Evolutionary conservation across 2,113 vertebrate genomes (phyloP), one percentile per base, ranked within the genome.

Genomic region (Oenanthe melanoleuca): DNA sequence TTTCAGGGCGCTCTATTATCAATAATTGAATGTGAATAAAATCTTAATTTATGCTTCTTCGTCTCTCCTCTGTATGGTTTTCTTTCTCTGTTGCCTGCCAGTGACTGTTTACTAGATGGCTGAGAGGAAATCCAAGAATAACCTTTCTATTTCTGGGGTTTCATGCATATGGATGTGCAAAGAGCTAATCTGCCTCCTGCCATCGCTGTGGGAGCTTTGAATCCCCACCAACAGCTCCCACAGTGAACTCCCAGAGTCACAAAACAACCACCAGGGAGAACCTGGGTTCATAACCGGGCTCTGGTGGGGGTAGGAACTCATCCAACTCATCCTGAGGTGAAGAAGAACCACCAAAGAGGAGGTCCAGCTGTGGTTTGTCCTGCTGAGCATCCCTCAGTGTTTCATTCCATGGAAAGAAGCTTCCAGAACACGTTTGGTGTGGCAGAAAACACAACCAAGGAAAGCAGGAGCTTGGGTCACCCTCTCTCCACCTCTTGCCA

Each of bases 161-260:
- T 94, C 95, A 96, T 97, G 92, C 94, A 97, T 96, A 96, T 97
- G 95, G 53, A 97, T 95, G 88, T 72, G 90, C 65, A 71, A 93
- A 45, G 92, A 90, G 53, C 88, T 96, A 71, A 97, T 90, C 44
- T 94, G 90, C 92, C 88, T 94, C 86, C 16, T 47, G 80, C 75
- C 31, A 83, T 53, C 3, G 1, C 67, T 94, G 85, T 44, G 23
- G 89, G 93, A 95, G 88, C 93, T 92, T 88, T 5, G 56, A 83
- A 70, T 95, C 71, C 82, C 47, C 40, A 26, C 72, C 23, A 89
- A 82, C 40, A 77, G 69, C 86, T 90, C 80, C 29, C 28, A 70
- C 20, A 37, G 47, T 8, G 33, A 89, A 80, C 71, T 92, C 47
- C 33, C 60, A 33, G 59, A 80, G 37, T 47, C 47, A 70, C 82